A percentile compares a stretch with the other conserved stretches of the same genome.
These are phyloP conservation scores for Leptinotarsa lineolata DNA, from an alignment of 1,140 invertebrate genomes.

Conservation along the genomic window DNA sequence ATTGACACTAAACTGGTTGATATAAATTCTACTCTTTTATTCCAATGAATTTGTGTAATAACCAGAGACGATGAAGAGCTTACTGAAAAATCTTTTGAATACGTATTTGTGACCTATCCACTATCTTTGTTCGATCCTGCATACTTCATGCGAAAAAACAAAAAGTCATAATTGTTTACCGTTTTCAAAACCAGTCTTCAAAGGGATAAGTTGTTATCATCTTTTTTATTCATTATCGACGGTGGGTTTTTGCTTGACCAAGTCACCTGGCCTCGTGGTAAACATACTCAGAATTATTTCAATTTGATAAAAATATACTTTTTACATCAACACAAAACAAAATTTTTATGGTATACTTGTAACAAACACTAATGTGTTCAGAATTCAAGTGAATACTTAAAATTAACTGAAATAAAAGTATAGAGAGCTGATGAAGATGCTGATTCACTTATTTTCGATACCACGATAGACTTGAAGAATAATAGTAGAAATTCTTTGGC, in stretches of 20 bases:
- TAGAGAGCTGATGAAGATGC: no score
- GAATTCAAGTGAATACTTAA: no score
- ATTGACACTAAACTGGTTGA: not conserved
- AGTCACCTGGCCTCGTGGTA: no score
- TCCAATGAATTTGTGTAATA: not conserved
- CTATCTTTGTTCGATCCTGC: slow-evolving; percentile 47
- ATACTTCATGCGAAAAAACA: slow-evolving; percentile 46
- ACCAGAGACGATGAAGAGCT: slow-evolving; percentile 35
- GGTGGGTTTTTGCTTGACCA: slow-evolving; percentile 37
- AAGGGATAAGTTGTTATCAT: slow-evolving; percentile 12
- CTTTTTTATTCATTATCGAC: slow-evolving; percentile 5
- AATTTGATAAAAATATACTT: no score
- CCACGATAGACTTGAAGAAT: no score
- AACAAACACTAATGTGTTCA: no score
- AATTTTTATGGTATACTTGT: no score
- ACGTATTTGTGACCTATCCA: slow-evolving; percentile 49
- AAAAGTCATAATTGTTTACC: slow-evolving; percentile 42
- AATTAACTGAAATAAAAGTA: no score
- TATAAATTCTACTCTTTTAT: not conserved
- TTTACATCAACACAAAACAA: no score
- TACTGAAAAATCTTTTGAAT: slow-evolving; percentile 43
- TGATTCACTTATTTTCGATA: no score
- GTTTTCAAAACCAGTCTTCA: slow-evolving; percentile 29
- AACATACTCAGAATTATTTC: no score
- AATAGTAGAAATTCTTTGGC: no score